Base-by-base conservation (phyloP, 2,888 invertebrate species). In the Sesia bembeciformis region DNA sequence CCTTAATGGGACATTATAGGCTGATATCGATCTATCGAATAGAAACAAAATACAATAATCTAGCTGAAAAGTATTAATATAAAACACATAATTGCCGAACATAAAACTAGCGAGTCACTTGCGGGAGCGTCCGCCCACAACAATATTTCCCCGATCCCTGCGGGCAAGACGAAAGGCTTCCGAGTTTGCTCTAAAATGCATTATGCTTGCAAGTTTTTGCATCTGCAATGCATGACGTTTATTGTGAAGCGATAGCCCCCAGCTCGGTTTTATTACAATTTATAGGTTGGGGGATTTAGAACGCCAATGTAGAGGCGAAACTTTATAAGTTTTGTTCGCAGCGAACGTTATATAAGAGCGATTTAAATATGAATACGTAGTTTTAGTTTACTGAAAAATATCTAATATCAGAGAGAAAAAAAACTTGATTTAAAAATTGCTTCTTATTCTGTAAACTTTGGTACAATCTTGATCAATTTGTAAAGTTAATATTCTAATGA, bases 221-320 rank as follows among this genome's bases (percentile, higher is more conserved):
- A 77, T 76, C 62, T 68, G 60, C 66, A 68, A 73, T 76, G 70
- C 69, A 70, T 64, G 66, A 65, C 63, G 66, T 59, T 66, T 66
- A 70, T 67, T 67, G 62, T 62, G 60, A 54, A 40, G 55, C 51
- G 53, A 58, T 58, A 55, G 56, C 52, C 60, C 56, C 51, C n/a
- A 40, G 41, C 50, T 23, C 40, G 49, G 51, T 53, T 54, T 54
- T 71, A 67, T 66, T 66, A 65, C 66, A 68, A 63, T 68, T 65
- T 66, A 64, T 55, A 63, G 54, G 62, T 62, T 67, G 67, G 65
- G 66, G 62, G 60, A 63, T 67, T 67, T 63, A 52, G 55, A 59
- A 66, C 65, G 59, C 64, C 62, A 46, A 46, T 46, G 23, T 46
- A 4, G 46, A 46, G 46, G 23, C 46, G n/a, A 8, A 46, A 46